Conservation (phyloP, 2,113 vertebrate genomes). For the Gallinago media region DNA sequence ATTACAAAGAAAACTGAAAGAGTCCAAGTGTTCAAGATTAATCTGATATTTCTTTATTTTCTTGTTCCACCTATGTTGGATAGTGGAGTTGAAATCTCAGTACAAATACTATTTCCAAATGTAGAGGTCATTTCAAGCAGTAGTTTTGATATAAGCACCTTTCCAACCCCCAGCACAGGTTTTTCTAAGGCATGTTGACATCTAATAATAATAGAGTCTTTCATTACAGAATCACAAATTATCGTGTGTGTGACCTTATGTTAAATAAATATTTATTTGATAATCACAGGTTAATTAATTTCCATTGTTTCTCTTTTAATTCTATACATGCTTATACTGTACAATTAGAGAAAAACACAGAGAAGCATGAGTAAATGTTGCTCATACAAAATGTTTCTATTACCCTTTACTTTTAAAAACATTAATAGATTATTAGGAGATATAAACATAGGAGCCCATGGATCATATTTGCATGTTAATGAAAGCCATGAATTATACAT, state of each 20-base stretch:
- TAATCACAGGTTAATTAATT: conserved; percentile 27
- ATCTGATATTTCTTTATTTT: not conserved
- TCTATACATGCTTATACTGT: not conserved
- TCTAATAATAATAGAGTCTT: not conserved
- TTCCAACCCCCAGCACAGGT: not conserved
- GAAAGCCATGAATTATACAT: conserved; percentile 80
- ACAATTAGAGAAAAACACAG: conserved; percentile 43
- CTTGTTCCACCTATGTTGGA: not conserved
- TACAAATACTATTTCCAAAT: not conserved
- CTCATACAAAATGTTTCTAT: conserved; percentile 70
- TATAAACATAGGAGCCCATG: conserved; percentile 75
- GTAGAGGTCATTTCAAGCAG: not conserved
- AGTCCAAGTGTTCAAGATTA: not conserved
- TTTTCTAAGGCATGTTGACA: not conserved
- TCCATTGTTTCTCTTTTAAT: conserved; percentile 41
- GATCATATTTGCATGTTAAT: conserved; percentile 82
- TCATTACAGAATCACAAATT: not conserved
- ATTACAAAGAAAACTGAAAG: not conserved
- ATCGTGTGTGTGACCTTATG: not conserved
- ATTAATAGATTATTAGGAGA: conserved; percentile 81
- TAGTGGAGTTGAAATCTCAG: not conserved
- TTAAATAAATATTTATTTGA: conserved; percentile 50
- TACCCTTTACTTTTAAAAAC: conserved; percentile 75
- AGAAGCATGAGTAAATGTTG: conserved; percentile 51
- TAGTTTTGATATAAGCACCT: not conserved